Evolutionary conservation across 1,140 invertebrate genomes (phyloP).

Genomic region (Mercenaria mercenaria): DNA sequence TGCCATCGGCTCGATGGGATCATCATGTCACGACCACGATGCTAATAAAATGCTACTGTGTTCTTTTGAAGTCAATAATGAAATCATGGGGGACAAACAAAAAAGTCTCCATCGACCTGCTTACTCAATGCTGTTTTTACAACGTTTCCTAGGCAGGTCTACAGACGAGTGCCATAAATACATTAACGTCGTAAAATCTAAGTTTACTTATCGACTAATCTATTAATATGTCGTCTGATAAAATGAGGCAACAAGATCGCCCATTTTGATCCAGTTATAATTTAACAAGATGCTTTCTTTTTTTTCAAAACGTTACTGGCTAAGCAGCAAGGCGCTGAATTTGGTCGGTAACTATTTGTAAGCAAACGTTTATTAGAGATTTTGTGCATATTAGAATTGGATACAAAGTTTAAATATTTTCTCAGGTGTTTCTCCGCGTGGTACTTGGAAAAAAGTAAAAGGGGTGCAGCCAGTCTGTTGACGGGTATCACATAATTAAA

Average conservation of each 20-base stretch:
- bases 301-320: too few relatives aligned
- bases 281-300: too few relatives aligned
- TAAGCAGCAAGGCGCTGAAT: too few relatives aligned
- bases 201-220: neutral
- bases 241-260: neutral
- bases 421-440: too few relatives aligned
- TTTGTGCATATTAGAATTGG: too few relatives aligned
- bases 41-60: constrained; percentile 10
- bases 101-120: constrained; percentile 12
- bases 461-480: too few relatives aligned
- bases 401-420: too few relatives aligned
- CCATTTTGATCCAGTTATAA: too few relatives aligned
- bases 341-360: too few relatives aligned
- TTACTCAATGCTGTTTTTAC: neutral
- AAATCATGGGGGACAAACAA: neutral
- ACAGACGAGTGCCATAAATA: neutral
- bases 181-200: neutral
- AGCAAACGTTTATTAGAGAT: too few relatives aligned
- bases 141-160: neutral
- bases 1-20: neutral
- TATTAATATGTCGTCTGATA: neutral
- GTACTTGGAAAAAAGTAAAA: too few relatives aligned
- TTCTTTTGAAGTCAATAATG: constrained; percentile 23
- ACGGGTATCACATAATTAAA: too few relatives aligned
- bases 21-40: neutral